Percentiles rank a stretch among this genome's conserved stretches.
Conservation (phyloP, 2,888 invertebrate genomes). For the Watsonalla binaria region DNA sequence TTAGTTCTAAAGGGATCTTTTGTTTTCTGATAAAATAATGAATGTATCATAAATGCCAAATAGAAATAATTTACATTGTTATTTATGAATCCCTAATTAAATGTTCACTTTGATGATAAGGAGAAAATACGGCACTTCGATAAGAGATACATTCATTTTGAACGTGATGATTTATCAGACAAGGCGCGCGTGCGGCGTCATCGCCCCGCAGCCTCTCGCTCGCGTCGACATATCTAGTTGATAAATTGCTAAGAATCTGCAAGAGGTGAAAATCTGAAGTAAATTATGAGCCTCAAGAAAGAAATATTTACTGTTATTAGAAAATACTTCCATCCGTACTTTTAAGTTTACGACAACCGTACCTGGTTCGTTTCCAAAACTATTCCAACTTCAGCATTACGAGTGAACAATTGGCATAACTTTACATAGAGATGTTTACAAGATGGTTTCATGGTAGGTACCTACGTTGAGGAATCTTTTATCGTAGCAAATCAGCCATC, state of each 20-base stretch:
- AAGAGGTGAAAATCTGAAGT: slow-evolving; percentile 49
- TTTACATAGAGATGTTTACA: slow-evolving; percentile 15
- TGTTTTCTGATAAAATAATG: slow-evolving; percentile 5
- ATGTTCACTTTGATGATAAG: slow-evolving; percentile 23
- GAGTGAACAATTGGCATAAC: neutral
- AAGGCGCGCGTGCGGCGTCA: slow-evolving; percentile 50
- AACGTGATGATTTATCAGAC: slow-evolving; percentile 61
- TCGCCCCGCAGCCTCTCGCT: slow-evolving; percentile 45
- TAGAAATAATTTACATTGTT: neutral
- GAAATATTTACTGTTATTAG: slow-evolving; percentile 18
- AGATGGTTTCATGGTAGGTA: slow-evolving; percentile 14
- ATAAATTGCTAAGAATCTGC: slow-evolving; percentile 62
- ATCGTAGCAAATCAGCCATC: slow-evolving; percentile 39
- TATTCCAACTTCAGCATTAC: neutral
- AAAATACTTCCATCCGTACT: slow-evolving; percentile 12
- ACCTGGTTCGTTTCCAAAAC: neutral
- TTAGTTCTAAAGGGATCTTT: slow-evolving; percentile 5
- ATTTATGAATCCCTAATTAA: neutral
- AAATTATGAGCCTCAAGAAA: slow-evolving; percentile 27
- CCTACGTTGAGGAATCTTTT: slow-evolving; percentile 42
- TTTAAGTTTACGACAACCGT: slow-evolving; percentile 26
- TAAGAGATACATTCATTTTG: slow-evolving; percentile 57
- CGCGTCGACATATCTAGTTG: slow-evolving; percentile 49
- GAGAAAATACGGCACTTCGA: slow-evolving; percentile 43
- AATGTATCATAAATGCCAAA: slow-evolving; percentile 5